These are phyloP conservation scores for Catocala fraxini DNA, from an alignment of 2,888 invertebrate genomes.

Conservation along the genomic window DNA sequence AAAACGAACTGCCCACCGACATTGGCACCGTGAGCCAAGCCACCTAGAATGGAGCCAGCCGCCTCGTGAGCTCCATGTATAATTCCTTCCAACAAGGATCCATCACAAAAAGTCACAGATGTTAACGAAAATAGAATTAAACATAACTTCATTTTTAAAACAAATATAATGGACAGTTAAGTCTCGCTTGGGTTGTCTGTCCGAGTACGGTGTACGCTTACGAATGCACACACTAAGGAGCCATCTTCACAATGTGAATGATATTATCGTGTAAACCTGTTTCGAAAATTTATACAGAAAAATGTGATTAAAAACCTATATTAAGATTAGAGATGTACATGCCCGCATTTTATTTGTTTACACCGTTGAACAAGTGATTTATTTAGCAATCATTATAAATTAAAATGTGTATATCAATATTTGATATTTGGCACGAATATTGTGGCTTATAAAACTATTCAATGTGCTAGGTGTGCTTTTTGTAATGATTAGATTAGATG, in stretches of 20 bases:
- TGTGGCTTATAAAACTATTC: too few species aligned
- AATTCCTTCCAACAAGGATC: slow-evolving; percentile 47
- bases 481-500: too few species aligned
- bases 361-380: too few species aligned
- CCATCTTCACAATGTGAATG: slow-evolving; percentile 36
- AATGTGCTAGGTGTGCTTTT: too few species aligned
- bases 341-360: too few species aligned
- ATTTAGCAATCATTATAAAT: too few species aligned
- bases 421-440: too few species aligned
- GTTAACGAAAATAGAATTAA: slow-evolving; percentile 37
- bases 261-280: slow-evolving; percentile 44
- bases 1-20: slow-evolving; percentile 24
- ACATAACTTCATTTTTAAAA: slow-evolving; percentile 37
- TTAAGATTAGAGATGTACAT: too few species aligned
- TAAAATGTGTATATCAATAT: too few species aligned
- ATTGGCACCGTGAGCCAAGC: slow-evolving; percentile 56
- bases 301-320: too few species aligned
- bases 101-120: slow-evolving; percentile 30
- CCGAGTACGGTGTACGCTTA: slow-evolving; percentile 35
- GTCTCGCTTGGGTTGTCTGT: slow-evolving; percentile 28
- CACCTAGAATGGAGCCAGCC: slow-evolving; percentile 64
- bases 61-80: slow-evolving; percentile 59
- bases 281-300: slow-evolving; percentile 22
- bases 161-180: slow-evolving; percentile 12
- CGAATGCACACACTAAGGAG: slow-evolving; percentile 36